Evolutionary conservation across 2,113 vertebrate species (phyloP).

Genomic region (Motacilla tschutschensis): DNA sequence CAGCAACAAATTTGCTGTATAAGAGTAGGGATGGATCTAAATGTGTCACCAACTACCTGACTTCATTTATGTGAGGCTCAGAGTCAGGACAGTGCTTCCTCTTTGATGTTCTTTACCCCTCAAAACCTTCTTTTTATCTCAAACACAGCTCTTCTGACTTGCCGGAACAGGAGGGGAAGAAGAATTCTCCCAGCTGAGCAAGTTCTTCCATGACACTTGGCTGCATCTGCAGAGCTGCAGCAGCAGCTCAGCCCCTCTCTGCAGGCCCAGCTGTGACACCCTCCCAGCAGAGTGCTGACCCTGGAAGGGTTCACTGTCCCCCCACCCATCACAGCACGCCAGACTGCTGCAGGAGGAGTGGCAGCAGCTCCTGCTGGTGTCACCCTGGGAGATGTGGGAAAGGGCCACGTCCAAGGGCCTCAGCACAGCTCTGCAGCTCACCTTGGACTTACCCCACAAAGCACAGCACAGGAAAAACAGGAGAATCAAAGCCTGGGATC

Average conservation of each 20-base stretch:
- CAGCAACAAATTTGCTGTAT: not conserved
- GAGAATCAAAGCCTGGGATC: rapidly evolving
- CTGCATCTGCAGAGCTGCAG: not conserved
- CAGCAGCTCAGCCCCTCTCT: not conserved
- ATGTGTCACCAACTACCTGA: not conserved
- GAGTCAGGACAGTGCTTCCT: not conserved
- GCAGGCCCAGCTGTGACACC: not conserved
- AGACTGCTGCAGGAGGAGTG: not conserved
- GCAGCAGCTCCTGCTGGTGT: not conserved
- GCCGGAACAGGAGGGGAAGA: not conserved
- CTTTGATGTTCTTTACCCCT: not conserved
- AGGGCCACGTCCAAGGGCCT: not conserved
- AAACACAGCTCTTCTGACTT: not conserved
- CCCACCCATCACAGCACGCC: not conserved
- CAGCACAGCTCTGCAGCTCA: not conserved
- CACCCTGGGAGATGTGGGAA: not conserved
- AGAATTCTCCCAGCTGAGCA: not conserved
- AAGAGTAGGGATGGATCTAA: not conserved
- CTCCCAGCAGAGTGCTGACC: not conserved
- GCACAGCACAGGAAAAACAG: not conserved
- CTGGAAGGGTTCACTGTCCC: not conserved
- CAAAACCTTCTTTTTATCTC: not conserved
- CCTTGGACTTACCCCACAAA: not conserved
- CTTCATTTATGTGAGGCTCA: not conserved
- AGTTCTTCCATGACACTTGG: not conserved